Percentiles rank a stretch among this genome's conserved stretches.
These are phyloP conservation scores for Cyprinodon variegatus DNA, from an alignment of 2,113 vertebrate genomes.

Conservation along the genomic window DNA sequence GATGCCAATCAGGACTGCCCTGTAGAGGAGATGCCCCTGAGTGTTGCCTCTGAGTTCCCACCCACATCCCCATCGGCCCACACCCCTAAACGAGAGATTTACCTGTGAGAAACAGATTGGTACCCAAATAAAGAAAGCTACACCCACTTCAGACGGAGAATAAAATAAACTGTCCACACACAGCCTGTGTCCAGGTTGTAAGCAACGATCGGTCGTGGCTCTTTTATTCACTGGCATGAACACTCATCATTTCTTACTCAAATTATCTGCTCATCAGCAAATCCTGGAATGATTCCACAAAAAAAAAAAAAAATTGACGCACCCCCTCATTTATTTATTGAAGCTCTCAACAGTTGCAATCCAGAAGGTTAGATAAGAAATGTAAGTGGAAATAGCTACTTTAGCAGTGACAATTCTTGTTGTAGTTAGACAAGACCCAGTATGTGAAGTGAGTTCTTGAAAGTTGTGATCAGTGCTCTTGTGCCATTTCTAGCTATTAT, in stretches of 20 bases:
- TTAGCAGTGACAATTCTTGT: conserved; percentile 62
- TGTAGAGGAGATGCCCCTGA: conserved; percentile 97
- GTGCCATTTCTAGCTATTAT: conserved; percentile 77
- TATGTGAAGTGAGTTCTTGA: conserved; percentile 77
- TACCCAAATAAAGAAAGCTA: conserved; percentile 58
- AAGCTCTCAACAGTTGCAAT: conserved; percentile 41
- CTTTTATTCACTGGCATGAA: conserved; percentile 67
- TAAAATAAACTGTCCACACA: conserved; percentile 52
- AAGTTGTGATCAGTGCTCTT: conserved; percentile 80
- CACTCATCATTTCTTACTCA: conserved; percentile 71
- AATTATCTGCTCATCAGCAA: conserved; percentile 78
- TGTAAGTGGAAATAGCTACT: conserved; percentile 59
- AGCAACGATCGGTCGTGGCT: conserved; percentile 64
- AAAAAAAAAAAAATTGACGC: conserved; percentile 66
- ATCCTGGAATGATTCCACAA: conserved; percentile 74
- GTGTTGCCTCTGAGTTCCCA: conserved; percentile 94
- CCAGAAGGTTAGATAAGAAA: conserved; percentile 55
- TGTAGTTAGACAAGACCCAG: conserved; percentile 75
- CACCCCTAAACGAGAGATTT: conserved; percentile 96
- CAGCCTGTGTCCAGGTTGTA: conserved; percentile 66
- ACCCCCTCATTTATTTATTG: conserved; percentile 65
- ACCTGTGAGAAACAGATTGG: conserved; percentile 88
- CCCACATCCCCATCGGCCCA: conserved; percentile 89
- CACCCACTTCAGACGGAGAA: conserved; percentile 56
- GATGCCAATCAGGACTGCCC: conserved; percentile 94